These are phyloP conservation scores for Harlomillsia oculata DNA, from an alignment of 1,140 invertebrate genomes.

Conservation along the genomic window DNA sequence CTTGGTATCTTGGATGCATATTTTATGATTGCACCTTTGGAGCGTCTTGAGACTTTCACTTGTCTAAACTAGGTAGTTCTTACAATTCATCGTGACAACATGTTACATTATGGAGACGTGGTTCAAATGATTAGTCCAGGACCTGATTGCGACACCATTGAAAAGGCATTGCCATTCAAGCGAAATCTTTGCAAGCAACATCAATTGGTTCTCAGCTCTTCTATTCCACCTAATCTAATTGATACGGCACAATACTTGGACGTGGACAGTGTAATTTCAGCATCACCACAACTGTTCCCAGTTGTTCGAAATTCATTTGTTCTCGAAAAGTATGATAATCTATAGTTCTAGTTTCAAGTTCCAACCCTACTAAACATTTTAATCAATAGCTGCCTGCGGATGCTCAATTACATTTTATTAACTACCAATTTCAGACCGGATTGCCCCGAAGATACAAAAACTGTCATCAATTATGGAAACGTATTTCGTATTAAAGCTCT, in stretches of 20 bases:
- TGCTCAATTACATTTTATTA: background rate
- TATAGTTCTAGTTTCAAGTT: background rate
- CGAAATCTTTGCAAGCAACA: slow-evolving; percentile 12
- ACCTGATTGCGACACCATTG: slow-evolving; percentile 19
- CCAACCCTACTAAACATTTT: background rate
- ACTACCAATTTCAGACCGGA: slow-evolving; percentile 9
- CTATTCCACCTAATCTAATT: slow-evolving; percentile 24
- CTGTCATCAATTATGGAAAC: slow-evolving; percentile 25
- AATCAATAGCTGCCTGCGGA: background rate
- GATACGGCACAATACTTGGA: slow-evolving; percentile 26
- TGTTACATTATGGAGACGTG: slow-evolving; percentile 27
- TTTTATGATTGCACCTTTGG: background rate
- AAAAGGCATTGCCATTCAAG: slow-evolving; percentile 26
- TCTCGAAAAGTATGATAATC: slow-evolving; percentile 23
- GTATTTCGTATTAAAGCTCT: slow-evolving; percentile 30
- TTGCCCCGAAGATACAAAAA: slow-evolving; percentile 10
- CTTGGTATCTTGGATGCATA: too few species aligned
- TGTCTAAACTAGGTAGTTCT: slow-evolving; percentile 5
- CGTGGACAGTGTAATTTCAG: slow-evolving; percentile 29
- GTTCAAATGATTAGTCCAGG: slow-evolving; percentile 31
- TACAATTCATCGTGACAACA: background rate
- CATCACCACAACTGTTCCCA: slow-evolving; percentile 25
- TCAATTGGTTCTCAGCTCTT: slow-evolving; percentile 27
- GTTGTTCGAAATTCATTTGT: slow-evolving; percentile 32
- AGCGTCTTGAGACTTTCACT: background rate